Percentiles rank a stretch among this genome's conserved stretches.
phyloP scores from a whole-genome alignment of 2,797 vertebrate genomes.

The Sternotherus odoratus region DNA sequence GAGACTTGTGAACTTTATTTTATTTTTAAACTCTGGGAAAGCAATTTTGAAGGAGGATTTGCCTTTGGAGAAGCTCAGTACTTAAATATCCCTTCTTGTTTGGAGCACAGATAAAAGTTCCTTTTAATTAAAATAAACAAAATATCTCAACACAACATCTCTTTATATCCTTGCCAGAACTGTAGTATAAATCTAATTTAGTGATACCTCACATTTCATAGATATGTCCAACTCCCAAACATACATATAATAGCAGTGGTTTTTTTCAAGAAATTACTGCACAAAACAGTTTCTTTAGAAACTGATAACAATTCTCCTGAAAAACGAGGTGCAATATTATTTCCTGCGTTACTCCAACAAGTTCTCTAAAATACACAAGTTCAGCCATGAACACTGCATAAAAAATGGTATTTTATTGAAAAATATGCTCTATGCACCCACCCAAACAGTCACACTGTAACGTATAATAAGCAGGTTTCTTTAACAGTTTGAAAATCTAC shows the following conservation, averaged over 20 bases:
- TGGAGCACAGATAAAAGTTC: conserved; percentile 46
- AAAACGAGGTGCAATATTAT: background rate
- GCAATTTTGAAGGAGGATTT: conserved; percentile 13
- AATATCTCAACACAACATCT: conserved; percentile 18
- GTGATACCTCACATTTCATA: conserved; percentile 33
- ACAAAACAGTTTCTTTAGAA: background rate
- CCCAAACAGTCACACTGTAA: background rate
- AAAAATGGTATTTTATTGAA: background rate
- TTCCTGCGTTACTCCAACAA: conserved; percentile 19
- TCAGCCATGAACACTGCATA: background rate
- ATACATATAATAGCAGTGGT: background rate
- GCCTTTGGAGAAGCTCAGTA: conserved; percentile 14
- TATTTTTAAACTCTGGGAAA: conserved; percentile 38
- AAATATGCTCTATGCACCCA: conserved; percentile 3
- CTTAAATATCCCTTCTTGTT: conserved; percentile 41
- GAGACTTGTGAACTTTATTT: conserved; percentile 25
- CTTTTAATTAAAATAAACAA: conserved; percentile 61
- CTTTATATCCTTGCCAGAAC: conserved; percentile 54
- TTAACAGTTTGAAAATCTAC: background rate
- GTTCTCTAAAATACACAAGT: conserved; percentile 10
- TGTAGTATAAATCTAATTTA: conserved; percentile 50
- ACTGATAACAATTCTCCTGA: background rate
- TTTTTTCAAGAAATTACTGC: conserved; percentile 6
- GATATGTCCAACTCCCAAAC: conserved; percentile 11
- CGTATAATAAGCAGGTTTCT: conserved; percentile 2